Evolutionary conservation across 2,888 invertebrate species (phyloP).

Genomic region (Venusia cambrica): DNA sequence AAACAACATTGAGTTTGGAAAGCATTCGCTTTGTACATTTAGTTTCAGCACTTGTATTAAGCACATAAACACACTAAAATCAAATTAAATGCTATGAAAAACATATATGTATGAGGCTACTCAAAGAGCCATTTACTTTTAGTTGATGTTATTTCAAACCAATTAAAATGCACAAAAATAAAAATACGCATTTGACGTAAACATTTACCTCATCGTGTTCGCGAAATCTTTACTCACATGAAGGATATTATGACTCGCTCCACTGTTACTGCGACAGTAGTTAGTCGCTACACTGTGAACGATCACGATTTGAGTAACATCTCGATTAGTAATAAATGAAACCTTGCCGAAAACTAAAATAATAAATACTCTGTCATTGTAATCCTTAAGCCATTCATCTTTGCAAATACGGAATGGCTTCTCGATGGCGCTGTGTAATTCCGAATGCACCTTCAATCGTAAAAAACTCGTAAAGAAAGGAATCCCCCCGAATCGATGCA

Average conservation of each 20-base stretch:
- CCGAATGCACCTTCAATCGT: constrained; percentile 80
- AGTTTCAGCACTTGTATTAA: constrained; percentile 9
- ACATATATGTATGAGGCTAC: constrained; percentile 26
- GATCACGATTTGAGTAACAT: too few relatives aligned
- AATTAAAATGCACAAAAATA: constrained; percentile 41
- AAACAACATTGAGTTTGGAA: constrained; percentile 5
- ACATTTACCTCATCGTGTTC: constrained; percentile 45
- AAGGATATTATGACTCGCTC: constrained; percentile 46
- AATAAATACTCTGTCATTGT: constrained; percentile 57
- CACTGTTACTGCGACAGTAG: constrained; percentile 42
- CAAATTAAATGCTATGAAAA: constrained; percentile 16
- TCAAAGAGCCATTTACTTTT: constrained; percentile 27
- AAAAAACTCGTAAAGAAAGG: constrained; percentile 80
- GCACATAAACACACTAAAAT: constrained; percentile 20
- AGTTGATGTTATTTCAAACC: constrained; percentile 31
- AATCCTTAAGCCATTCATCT: constrained; percentile 76
- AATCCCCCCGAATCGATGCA: constrained; percentile 73
- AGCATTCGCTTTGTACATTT: background rate
- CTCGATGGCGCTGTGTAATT: constrained; percentile 71
- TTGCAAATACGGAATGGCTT: constrained; percentile 76
- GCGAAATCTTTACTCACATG: constrained; percentile 49
- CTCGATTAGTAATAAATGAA: constrained; percentile 27
- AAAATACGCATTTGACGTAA: constrained; percentile 45
- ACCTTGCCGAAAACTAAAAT: constrained; percentile 20
- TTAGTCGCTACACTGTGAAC: constrained; percentile 30